Base-by-base conservation (phyloP, 2,888 invertebrate genomes). In the Drosophila falleni region DNA sequence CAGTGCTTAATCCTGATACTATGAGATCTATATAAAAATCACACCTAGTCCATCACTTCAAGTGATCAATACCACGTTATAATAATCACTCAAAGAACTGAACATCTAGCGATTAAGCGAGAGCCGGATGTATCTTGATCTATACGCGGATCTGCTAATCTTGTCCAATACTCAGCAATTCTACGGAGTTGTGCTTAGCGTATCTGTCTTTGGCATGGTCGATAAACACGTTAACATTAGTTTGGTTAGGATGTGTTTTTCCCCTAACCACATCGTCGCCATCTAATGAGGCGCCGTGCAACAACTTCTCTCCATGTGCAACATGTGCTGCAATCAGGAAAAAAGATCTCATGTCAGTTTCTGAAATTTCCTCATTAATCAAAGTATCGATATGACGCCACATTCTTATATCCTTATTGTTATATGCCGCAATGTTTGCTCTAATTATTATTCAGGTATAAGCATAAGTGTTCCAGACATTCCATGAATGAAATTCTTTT, bases 301-400 rank as follows among this genome's bases (percentile, higher is more conserved):
- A 51, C 1, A 16, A 51, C 37, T 31, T 61, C 55, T 53, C 63
- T 56, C 65, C 82, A 79, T 72, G 51, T 72, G 74, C 15, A 37
- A 59, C 58, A 56, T 46, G 46, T 61, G 51, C 51, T 26, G 53
- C 51, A 41, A 47, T 39, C 53, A 15, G 60, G 47, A 29, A 8
- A 29, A 8, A 1, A 13, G 6, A 23, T 42, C 46, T 63, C 29
- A 39, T 55, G 11, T 53, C 33, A 50, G 42, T 46, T 33, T 47
- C 58, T 67, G 56, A 72, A 80, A 76, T 74, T 85, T 66, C 80
- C 88, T 68, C 74, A 82, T 86, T 82, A 82, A 84, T 84, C 71
- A 70, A 74, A 73, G 59, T 74, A 74, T 74, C 77, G 70, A 79
- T 74, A 74, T 80, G 71, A 75, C 69, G 71, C 69, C 77, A 64